A percentile compares a stretch with the other conserved stretches of the same genome.
These are phyloP conservation scores for Oscheius sp. DNA, from an alignment of 2,888 invertebrate species.

Conservation along the genomic window DNA sequence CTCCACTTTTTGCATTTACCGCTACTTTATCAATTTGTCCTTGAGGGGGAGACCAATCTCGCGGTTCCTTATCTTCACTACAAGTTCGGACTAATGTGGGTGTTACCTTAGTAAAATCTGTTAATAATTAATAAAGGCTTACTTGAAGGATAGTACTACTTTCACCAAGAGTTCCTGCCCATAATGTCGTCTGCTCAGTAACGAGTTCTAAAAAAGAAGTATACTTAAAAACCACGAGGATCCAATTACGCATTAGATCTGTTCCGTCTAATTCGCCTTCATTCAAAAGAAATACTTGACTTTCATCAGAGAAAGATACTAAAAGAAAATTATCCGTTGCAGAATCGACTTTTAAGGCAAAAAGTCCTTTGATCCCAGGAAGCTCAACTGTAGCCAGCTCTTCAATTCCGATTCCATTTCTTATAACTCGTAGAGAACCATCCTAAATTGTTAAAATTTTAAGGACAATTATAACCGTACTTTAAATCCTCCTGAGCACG, in stretches of 20 bases:
- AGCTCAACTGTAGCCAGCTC: slow-evolving; percentile 94
- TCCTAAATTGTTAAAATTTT: slow-evolving; percentile 83
- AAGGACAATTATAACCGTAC: slow-evolving; percentile 81
- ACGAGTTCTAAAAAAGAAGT: slow-evolving; percentile 84
- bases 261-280: slow-evolving; percentile 96
- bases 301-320: slow-evolving; percentile 95
- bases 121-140: not conserved
- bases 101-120: slow-evolving; percentile 79
- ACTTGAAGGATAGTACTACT: slow-evolving; percentile 51
- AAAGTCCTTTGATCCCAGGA: slow-evolving; percentile 83
- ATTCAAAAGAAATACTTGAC: slow-evolving; percentile 82
- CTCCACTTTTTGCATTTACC: slow-evolving; percentile 71
- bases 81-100: slow-evolving; percentile 83
- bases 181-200: slow-evolving; percentile 91
- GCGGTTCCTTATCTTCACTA: slow-evolving; percentile 76
- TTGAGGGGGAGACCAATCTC: slow-evolving; percentile 45
- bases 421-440: slow-evolving; percentile 93
- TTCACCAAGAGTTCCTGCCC: slow-evolving; percentile 80
- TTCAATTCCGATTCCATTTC: slow-evolving; percentile 90
- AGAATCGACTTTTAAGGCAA: slow-evolving; percentile 44
- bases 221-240: not conserved
- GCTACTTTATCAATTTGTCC: slow-evolving; percentile 62
- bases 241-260: slow-evolving; percentile 44
- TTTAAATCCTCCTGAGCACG: slow-evolving; percentile 95
- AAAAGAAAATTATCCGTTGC: slow-evolving; percentile 85